Base-by-base conservation (phyloP, 2,888 invertebrate genomes). In the Mimumesa dahlbomi region DNA sequence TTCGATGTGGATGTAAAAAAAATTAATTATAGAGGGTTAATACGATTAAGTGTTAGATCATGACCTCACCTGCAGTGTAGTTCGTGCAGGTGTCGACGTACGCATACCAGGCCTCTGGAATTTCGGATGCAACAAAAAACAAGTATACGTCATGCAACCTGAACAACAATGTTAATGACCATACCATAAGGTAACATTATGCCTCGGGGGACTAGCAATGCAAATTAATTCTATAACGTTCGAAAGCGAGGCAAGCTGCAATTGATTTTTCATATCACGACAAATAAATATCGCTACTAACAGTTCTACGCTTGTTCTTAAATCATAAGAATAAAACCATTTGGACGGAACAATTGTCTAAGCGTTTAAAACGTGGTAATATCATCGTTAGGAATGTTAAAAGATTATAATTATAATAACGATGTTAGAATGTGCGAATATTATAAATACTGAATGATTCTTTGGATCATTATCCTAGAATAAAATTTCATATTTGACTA, bases 11-110 rank as follows among this genome's bases (percentile, higher is more conserved):
- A n/a, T n/a, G n/a, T n/a, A n/a, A n/a, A n/a, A n/a, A n/a, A n/a
- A n/a, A n/a, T n/a, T n/a, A n/a, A n/a, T n/a, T n/a, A n/a, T n/a
- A n/a, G n/a, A 18, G 25, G 42, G 43, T 14, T 49, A 43, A 49
- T 16, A 29, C 19, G 53, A 70, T 49, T 49, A 49, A 45, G 18
- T 67, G 53, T 66, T 77, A 75, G 45, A 81, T 74, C 65, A 77
- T 74, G 52, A 64, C 84, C 88, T 89, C 88, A 89, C 88, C 88
- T 89, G 88, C 84, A 87, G 58, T 73, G 86, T 83, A 69, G 81
- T 84, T 84, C 83, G 81, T 74, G 84, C 86, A 83, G 85, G 86
- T 82, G 85, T 83, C 42, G 84, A 76, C 64, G 83, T 83, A 76
- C 85, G 87, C 68, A 84, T 80, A 81, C 84, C 84, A 73, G 84